Evolutionary conservation across 2,113 vertebrate species (phyloP).

Genomic region (Anser cygnoides): DNA sequence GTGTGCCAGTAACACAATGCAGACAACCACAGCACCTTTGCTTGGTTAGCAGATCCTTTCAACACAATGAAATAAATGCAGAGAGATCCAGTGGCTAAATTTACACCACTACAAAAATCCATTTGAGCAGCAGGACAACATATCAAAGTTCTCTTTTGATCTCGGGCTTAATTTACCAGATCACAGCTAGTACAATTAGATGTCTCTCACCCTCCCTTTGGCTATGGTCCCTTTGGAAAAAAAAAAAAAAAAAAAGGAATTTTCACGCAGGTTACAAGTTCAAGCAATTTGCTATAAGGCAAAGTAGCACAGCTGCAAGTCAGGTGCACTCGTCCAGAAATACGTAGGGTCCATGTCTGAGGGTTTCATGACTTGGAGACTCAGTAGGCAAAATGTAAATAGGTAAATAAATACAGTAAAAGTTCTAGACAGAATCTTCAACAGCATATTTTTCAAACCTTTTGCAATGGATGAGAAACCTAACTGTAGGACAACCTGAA

Average conservation of each 20-base stretch:
- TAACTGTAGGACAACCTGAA: background rate
- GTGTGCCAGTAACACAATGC: background rate
- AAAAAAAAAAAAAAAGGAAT: background rate
- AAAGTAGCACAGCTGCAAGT: background rate
- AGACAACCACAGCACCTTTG: background rate
- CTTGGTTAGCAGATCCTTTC: background rate
- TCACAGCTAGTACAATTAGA: background rate
- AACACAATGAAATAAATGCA: background rate
- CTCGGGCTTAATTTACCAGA: background rate
- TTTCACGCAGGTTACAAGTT: background rate
- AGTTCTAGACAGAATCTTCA: background rate
- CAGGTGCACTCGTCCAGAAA: background rate
- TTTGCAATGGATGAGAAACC: background rate
- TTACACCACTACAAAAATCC: background rate
- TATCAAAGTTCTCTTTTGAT: background rate
- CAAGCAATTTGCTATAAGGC: background rate
- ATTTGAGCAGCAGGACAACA: background rate
- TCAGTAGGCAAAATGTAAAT: background rate
- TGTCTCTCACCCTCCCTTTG: background rate
- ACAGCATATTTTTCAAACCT: background rate
- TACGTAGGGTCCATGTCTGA: background rate
- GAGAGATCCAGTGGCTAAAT: background rate
- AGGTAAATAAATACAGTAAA: background rate
- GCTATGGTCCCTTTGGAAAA: background rate
- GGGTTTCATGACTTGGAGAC: background rate